These are phyloP conservation scores for Blastobasis lacticolella DNA, from an alignment of 2,888 invertebrate genomes.

Conservation along the genomic window DNA sequence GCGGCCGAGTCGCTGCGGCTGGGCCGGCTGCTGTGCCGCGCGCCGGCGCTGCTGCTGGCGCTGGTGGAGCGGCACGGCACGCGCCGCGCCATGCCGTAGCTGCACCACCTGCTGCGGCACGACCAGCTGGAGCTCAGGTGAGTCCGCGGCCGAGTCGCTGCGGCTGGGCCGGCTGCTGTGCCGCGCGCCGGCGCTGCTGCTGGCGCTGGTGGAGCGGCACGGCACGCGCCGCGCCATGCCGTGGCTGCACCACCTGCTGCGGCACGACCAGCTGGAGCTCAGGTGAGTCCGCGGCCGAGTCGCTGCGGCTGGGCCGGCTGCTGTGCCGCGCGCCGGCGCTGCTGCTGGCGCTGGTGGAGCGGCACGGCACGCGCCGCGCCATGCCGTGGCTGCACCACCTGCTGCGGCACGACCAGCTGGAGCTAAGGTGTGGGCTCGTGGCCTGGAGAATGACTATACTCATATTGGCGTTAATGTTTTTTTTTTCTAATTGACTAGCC, in stretches of 20 bases:
- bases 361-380: not conserved
- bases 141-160: conserved; percentile 58
- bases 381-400: conserved; percentile 59
- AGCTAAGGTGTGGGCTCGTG: not conserved
- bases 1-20: conserved; percentile 77
- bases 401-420: conserved; percentile 54
- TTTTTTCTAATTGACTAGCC: no score
- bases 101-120: conserved; percentile 93
- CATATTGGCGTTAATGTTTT: no score
- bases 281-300: conserved; percentile 45
- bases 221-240: conserved; percentile 96
- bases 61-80: conserved; percentile 93
- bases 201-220: conserved; percentile 93
- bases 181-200: conserved; percentile 91
- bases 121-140: conserved; percentile 87
- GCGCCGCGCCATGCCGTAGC: conserved; percentile 96
- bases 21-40: conserved; percentile 92
- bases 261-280: conserved; percentile 90
- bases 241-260: conserved; percentile 95
- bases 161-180: conserved; percentile 93
- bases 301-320: not conserved
- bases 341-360: not conserved
- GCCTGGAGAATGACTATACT: not conserved
- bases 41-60: conserved; percentile 93
- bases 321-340: no score